phyloP scores from a whole-genome alignment of 1,140 invertebrate species.

The Anastrepha ludens region DNA sequence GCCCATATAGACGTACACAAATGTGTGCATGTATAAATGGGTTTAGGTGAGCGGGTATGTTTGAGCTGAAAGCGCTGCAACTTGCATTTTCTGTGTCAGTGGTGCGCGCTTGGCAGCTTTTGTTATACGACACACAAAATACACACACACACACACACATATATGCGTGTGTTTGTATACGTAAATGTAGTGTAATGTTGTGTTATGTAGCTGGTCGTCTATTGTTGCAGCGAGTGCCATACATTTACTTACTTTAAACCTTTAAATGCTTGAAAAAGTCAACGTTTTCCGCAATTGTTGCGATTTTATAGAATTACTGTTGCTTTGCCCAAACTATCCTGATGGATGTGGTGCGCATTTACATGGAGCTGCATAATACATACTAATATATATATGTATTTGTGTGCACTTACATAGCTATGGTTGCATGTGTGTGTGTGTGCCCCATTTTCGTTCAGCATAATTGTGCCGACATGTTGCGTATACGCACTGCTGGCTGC shows the following conservation, averaged over 20 bases:
- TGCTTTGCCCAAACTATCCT: not conserved
- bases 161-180: not conserved
- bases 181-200: not conserved
- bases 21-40: not conserved
- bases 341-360: not conserved
- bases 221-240: not conserved
- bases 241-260: slow-evolving; percentile 13
- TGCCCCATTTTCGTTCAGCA: slow-evolving; percentile 14
- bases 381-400: not conserved
- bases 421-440: not conserved
- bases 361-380: not conserved
- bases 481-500: not conserved
- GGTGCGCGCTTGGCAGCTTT: slow-evolving; percentile 15
- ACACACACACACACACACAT: not conserved
- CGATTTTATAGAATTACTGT: not conserved
- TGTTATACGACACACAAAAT: not conserved
- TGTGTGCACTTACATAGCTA: too few relatives aligned
- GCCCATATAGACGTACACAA: not conserved
- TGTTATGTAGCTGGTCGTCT: not conserved
- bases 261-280: not conserved
- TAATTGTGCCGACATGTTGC: slow-evolving; percentile 36
- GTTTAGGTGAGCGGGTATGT: not conserved
- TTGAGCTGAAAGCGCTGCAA: slow-evolving; percentile 32
- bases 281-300: not conserved
- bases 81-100: slow-evolving; percentile 47